Percentiles rank a stretch among this genome's conserved stretches.
phyloP scores from a whole-genome alignment of 2,797 vertebrate species.

The Leptodactylus fallax region DNA sequence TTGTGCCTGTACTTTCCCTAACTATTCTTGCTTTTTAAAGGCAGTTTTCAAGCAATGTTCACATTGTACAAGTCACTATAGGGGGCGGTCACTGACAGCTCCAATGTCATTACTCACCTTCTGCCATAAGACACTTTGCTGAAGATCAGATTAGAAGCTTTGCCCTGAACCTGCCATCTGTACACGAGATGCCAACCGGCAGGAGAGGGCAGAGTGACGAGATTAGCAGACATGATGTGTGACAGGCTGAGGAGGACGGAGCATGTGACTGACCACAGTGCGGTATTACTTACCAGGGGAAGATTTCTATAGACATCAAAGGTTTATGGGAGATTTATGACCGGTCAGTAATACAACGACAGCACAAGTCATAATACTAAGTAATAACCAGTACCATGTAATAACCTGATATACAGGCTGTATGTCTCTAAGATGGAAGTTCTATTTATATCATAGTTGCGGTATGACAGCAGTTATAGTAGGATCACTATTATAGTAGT shows the following conservation, averaged over 20 bases:
- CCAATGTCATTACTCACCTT: background rate
- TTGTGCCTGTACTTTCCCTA: no score
- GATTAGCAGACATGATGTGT: background rate
- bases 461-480: no score
- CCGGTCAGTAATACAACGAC: background rate
- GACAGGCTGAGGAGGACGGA: background rate
- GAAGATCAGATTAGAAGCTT: constrained; percentile 26
- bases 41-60: no score
- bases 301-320: background rate
- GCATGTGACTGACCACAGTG: background rate
- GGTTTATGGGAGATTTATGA: background rate
- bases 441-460: no score
- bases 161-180: background rate
- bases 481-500: no score
- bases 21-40: no score
- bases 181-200: background rate
- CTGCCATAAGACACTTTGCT: background rate
- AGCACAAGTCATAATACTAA: background rate
- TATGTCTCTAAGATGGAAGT: no score
- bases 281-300: background rate
- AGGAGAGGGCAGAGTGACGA: background rate
- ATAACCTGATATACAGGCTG: no score
- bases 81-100: background rate
- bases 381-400: no score
- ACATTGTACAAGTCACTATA: no score